phyloP scores from a whole-genome alignment of 2,888 invertebrate species.

The Dynastes grantii region DNA sequence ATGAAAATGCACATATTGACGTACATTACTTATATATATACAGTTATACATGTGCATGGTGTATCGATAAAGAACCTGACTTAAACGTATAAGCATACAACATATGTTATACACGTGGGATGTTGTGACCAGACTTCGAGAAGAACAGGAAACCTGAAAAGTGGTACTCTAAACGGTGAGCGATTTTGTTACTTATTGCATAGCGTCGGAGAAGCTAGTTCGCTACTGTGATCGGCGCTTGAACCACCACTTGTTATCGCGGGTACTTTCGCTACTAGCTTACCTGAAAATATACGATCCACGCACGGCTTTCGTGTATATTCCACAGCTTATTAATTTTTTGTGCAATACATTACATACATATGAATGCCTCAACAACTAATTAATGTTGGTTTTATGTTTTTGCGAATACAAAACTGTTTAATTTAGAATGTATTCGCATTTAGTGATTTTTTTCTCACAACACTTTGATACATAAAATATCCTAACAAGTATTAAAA shows the following conservation, averaged over 20 bases:
- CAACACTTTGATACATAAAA: too few species aligned
- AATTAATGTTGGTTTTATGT: too few species aligned
- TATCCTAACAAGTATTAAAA: too few species aligned
- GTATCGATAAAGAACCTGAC: not conserved
- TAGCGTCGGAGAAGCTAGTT: conserved; percentile 1
- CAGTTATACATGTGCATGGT: not conserved
- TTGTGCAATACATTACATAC: not conserved
- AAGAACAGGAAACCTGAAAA: conserved; percentile 57
- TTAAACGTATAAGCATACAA: conserved; percentile 23
- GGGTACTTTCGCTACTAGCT: conserved; percentile 53
- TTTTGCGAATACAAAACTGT: too few species aligned
- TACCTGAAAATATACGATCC: conserved; percentile 53
- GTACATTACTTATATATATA: not conserved
- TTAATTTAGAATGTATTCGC: too few species aligned
- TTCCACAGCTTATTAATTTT: not conserved
- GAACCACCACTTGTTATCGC: conserved; percentile 54
- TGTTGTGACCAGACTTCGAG: conserved; percentile 56
- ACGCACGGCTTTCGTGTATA: conserved; percentile 19
- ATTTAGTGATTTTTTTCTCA: too few species aligned
- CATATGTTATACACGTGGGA: conserved; percentile 59
- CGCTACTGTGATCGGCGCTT: not conserved
- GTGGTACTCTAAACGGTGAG: conserved; percentile 9
- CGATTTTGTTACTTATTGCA: conserved; percentile 7
- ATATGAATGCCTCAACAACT: not conserved
- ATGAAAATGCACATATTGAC: conserved; percentile 6